Conservation (phyloP, 2,113 vertebrate species). For the Pagrus major region DNA sequence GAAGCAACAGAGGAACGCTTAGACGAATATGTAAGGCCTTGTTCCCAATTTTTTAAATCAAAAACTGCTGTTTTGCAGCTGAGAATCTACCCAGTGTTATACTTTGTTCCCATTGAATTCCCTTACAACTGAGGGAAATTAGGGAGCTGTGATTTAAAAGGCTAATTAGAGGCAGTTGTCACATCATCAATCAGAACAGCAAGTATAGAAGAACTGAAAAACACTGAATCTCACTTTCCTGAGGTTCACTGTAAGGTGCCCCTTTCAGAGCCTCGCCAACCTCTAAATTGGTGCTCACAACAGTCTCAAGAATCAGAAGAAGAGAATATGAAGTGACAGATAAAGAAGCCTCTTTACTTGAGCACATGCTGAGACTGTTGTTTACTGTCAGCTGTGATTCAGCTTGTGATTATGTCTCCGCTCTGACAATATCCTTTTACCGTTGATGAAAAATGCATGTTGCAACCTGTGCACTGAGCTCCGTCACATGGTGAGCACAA, state of each 20-base stretch:
- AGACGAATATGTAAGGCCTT: not conserved
- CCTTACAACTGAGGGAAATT: not conserved
- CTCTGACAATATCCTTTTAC: conserved; percentile 24
- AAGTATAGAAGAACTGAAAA: not conserved
- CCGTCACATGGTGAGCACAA: not conserved
- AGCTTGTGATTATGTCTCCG: conserved; percentile 33
- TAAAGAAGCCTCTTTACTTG: conserved; percentile 36
- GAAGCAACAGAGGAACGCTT: not conserved
- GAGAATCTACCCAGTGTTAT: not conserved
- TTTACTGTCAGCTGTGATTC: conserved; percentile 39
- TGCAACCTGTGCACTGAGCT: conserved; percentile 10
- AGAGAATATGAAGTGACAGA: conserved; percentile 24
- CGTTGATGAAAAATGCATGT: conserved; percentile 20
- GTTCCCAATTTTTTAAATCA: not conserved
- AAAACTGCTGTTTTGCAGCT: not conserved
- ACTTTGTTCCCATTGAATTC: conserved; percentile 8
- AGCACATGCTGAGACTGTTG: conserved; percentile 38
- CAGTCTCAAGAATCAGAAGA: conserved; percentile 6
- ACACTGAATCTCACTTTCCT: not conserved
- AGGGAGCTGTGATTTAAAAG: conserved; percentile 10
- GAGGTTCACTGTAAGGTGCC: not conserved
- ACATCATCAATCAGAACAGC: conserved; percentile 32
- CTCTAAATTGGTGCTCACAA: conserved; percentile 21
- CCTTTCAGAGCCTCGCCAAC: conserved; percentile 10
- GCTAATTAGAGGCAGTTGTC: conserved; percentile 33